These are phyloP conservation scores for Campoplex nolae DNA, from an alignment of 2,888 invertebrate species.

Conservation along the genomic window DNA sequence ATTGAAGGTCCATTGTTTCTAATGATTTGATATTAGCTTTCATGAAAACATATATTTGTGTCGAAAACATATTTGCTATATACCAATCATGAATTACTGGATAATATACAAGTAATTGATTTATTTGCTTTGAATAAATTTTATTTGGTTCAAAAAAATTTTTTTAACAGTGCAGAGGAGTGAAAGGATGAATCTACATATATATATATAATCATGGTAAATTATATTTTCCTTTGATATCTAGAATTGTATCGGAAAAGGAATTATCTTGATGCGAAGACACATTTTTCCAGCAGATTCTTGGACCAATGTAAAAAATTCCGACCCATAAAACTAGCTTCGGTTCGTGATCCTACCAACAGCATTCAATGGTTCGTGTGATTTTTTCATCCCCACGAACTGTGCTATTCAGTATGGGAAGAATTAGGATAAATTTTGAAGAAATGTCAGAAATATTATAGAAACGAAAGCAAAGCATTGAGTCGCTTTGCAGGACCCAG, in stretches of 20 bases:
- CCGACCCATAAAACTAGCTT: background rate
- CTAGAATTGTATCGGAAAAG: background rate
- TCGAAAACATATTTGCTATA: too few relatives aligned
- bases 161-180: too few relatives aligned
- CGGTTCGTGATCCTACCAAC: background rate
- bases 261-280: background rate
- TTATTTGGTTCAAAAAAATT: too few relatives aligned
- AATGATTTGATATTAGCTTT: too few relatives aligned
- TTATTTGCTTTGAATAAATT: too few relatives aligned
- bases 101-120: too few relatives aligned
- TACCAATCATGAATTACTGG: too few relatives aligned
- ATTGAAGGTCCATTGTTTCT: too few relatives aligned
- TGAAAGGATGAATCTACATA: background rate
- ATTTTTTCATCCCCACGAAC: background rate
- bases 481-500: background rate
- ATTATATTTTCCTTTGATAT: background rate
- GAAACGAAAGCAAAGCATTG: background rate
- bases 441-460: background rate
- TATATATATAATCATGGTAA: background rate
- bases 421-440: background rate
- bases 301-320: background rate
- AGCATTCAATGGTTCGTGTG: background rate
- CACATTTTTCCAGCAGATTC: background rate
- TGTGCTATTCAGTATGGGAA: background rate
- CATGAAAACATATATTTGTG: too few relatives aligned